Conservation (phyloP, 2,797 vertebrate genomes). For the Rhinella marina region DNA sequence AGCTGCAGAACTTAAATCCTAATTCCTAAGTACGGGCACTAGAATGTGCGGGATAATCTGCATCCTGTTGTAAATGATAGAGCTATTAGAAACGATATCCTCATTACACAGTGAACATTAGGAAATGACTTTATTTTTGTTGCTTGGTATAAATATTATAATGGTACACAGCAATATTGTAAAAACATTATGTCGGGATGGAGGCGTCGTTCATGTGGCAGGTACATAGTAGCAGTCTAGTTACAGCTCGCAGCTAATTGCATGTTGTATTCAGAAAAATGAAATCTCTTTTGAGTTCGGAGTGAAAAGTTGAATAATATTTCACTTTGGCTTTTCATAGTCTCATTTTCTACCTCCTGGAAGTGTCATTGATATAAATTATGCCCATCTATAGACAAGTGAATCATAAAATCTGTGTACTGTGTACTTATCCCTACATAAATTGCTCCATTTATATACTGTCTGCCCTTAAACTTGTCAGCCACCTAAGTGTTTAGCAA, state of each 20-base stretch:
- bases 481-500: constrained; percentile 7
- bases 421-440: not conserved
- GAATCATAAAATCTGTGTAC: not conserved
- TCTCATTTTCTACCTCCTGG: not conserved
- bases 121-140: constrained; percentile 16
- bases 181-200: constrained; percentile 7
- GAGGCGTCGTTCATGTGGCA: constrained; percentile 21
- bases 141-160: constrained; percentile 20
- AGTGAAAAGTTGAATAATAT: not conserved
- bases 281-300: not conserved
- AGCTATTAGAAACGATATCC: constrained; percentile 16
- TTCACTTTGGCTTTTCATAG: constrained; percentile 8
- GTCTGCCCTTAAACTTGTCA: not conserved
- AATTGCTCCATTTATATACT: not conserved
- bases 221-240: not conserved
- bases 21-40: not conserved
- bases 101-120: constrained; percentile 1
- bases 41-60: constrained; percentile 8
- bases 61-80: constrained; percentile 14
- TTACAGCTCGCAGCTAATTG: not conserved
- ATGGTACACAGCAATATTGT: not conserved
- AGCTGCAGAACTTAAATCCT: not conserved
- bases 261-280: constrained; percentile 14
- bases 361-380: constrained; percentile 5
- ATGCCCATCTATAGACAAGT: not conserved